Evolutionary conservation across 1,140 invertebrate species (phyloP).

Genomic region (Cotesia typhae): DNA sequence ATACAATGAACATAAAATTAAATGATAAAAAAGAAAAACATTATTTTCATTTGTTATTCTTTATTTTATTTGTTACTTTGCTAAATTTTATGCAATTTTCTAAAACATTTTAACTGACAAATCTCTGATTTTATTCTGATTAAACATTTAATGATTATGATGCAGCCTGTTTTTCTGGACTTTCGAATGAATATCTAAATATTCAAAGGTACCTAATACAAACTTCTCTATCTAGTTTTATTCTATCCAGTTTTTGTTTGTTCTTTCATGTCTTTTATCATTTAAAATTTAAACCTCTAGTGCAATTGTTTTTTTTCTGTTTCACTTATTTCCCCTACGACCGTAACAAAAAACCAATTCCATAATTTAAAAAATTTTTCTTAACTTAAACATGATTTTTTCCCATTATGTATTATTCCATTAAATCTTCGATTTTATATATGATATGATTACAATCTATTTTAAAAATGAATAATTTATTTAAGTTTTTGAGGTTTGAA

Average conservation of each 20-base stretch:
- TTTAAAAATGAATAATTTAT: too few relatives aligned
- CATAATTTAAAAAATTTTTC: neutral
- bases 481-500: too few relatives aligned
- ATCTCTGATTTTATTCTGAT: slow-evolving; percentile 58
- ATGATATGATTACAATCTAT: too few relatives aligned
- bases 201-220: slow-evolving; percentile 66
- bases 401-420: too few relatives aligned
- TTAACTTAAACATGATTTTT: neutral
- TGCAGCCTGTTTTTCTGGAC: slow-evolving; percentile 74
- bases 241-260: slow-evolving; percentile 42
- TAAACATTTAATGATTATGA: slow-evolving; percentile 63
- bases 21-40: slow-evolving; percentile 25
- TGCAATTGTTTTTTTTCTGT: slow-evolving; percentile 13
- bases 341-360: neutral
- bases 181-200: slow-evolving; percentile 69
- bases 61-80: slow-evolving; percentile 38
- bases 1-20: neutral
- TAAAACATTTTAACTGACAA: slow-evolving; percentile 43
- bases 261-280: slow-evolving; percentile 35
- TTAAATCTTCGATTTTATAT: too few relatives aligned
- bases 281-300: slow-evolving; percentile 43
- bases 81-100: neutral
- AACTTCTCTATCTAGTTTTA: slow-evolving; percentile 61
- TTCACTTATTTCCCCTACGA: neutral
- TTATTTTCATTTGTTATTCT: slow-evolving; percentile 34